Conservation (phyloP, 2,113 vertebrate genomes). For the Chaenogobius annularis region DNA sequence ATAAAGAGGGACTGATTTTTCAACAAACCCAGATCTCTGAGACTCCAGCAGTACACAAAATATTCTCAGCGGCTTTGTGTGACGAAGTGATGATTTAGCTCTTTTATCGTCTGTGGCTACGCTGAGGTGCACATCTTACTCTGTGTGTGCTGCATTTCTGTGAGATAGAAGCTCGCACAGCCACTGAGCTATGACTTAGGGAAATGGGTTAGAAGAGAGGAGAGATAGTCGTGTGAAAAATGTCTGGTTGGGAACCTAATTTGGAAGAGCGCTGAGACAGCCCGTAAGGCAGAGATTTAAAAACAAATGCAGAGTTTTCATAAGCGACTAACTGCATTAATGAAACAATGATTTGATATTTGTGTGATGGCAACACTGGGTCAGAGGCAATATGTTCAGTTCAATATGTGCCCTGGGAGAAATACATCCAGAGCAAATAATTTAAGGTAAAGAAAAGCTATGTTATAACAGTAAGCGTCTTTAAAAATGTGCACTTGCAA, state of each 20-base stretch:
- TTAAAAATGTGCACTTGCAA: not conserved
- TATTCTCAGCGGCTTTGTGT: constrained; percentile 46
- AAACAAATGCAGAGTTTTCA: constrained; percentile 44
- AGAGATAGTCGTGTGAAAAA: constrained; percentile 51
- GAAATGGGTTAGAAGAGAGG: constrained; percentile 62
- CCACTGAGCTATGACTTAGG: constrained; percentile 66
- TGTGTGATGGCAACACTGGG: constrained; percentile 51
- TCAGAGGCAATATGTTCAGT: constrained; percentile 45
- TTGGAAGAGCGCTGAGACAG: constrained; percentile 28
- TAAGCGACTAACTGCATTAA: constrained; percentile 41
- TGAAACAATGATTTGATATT: constrained; percentile 56
- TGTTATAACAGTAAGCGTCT: not conserved
- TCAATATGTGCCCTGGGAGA: not conserved
- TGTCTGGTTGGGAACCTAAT: constrained; percentile 50
- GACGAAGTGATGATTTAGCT: constrained; percentile 66
- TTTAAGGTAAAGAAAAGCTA: not conserved
- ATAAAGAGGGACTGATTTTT: constrained; percentile 13
- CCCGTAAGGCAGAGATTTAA: constrained; percentile 10
- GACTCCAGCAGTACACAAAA: constrained; percentile 33
- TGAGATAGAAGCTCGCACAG: constrained; percentile 51
- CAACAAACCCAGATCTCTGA: constrained; percentile 25
- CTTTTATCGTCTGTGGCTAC: constrained; percentile 56
- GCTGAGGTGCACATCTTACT: constrained; percentile 63
- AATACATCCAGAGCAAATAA: not conserved
- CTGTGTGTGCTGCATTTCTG: constrained; percentile 42